These are phyloP conservation scores for Brenthis ino DNA, from an alignment of 2,888 invertebrate genomes.

Conservation along the genomic window DNA sequence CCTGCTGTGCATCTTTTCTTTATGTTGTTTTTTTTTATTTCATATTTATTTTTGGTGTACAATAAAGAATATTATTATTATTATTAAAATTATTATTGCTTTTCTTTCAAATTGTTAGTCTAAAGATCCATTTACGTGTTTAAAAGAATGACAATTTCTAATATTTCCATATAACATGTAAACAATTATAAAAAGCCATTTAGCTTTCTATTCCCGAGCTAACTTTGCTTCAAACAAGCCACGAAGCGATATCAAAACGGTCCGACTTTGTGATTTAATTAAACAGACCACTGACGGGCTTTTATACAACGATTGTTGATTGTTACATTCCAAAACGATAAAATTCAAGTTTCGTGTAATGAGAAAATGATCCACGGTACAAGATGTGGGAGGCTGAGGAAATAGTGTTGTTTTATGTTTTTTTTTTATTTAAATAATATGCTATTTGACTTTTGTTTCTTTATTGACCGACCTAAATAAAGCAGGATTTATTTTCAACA, in stretches of 20 bases:
- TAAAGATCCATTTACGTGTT: too few species aligned
- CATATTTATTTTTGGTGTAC: too few species aligned
- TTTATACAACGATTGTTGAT: constrained; percentile 23
- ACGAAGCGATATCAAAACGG: constrained; percentile 25
- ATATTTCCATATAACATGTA: neutral
- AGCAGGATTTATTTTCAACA: too few species aligned
- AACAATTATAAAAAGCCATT: constrained; percentile 1
- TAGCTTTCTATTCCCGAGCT: neutral
- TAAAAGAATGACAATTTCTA: neutral
- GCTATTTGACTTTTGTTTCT: too few species aligned
- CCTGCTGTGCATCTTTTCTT: too few species aligned
- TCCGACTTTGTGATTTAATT: constrained; percentile 39
- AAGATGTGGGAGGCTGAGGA: neutral
- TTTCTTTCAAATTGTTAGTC: too few species aligned
- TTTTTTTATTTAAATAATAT: too few species aligned
- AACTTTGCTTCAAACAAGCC: neutral
- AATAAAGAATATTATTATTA: too few species aligned
- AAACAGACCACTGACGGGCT: constrained; percentile 30
- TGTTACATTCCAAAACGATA: constrained; percentile 34
- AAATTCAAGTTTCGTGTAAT: constrained; percentile 34
- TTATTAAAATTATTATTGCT: too few species aligned
- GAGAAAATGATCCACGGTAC: constrained; percentile 25
- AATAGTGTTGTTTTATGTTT: too few species aligned
- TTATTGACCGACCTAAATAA: too few species aligned
- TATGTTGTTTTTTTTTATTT: too few species aligned